Conservation (phyloP, 2,113 vertebrate species). For the Motacilla tschutschensis region DNA sequence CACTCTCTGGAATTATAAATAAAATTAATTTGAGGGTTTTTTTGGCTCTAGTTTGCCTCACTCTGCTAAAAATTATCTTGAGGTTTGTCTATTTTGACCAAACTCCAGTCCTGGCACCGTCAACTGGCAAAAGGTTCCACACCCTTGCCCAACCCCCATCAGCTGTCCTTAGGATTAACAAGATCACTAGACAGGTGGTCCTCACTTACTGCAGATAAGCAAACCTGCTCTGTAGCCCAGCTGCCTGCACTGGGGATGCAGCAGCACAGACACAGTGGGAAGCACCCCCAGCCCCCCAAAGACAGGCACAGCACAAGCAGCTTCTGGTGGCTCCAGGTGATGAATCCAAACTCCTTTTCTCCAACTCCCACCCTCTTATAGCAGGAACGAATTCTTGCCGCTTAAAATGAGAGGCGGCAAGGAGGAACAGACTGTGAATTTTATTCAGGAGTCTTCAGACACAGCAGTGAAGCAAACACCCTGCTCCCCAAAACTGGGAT, state of each 20-base stretch:
- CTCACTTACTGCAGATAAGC: background rate
- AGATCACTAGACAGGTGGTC: accelerated
- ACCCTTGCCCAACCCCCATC: background rate
- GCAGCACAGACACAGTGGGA: background rate
- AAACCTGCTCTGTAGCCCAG: background rate
- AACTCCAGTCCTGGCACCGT: background rate
- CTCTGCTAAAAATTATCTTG: background rate
- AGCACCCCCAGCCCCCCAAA: background rate
- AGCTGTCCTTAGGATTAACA: background rate
- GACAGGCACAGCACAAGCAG: background rate
- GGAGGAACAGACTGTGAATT: slow-evolving; percentile 22
- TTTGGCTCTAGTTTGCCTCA: background rate
- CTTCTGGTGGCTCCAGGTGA: background rate
- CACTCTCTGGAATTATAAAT: slow-evolving; percentile 10
- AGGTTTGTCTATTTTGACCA: background rate
- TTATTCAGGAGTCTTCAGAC: slow-evolving; percentile 48
- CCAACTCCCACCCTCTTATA: background rate
- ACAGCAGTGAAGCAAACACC: background rate
- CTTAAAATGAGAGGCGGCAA: slow-evolving; percentile 8
- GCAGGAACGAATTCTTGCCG: background rate
- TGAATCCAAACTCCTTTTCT: background rate
- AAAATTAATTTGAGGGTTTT: background rate
- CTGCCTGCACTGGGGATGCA: background rate
- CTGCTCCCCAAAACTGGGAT: background rate
- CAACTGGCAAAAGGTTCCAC: background rate